Evolutionary conservation across 1,140 invertebrate species (phyloP).

Genomic region (Bathynomus jamesi): DNA sequence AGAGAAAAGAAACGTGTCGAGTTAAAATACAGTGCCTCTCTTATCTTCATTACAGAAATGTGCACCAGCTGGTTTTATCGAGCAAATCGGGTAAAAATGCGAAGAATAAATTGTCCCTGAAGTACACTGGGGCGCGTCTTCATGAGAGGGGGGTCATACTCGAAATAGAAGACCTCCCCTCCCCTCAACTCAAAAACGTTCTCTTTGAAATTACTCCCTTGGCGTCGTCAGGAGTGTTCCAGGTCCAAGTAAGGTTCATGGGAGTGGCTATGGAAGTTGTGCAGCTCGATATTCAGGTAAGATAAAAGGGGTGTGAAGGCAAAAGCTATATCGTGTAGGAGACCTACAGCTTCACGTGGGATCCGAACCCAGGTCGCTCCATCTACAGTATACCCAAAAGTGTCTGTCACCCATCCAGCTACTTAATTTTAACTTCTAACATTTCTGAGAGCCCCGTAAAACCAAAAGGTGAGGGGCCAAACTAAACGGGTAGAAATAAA

Average conservation of each 20-base stretch:
- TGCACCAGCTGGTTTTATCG: slow-evolving; percentile 10
- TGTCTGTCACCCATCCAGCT: too few relatives aligned
- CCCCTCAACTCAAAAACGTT: slow-evolving; percentile 64
- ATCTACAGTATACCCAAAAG: too few relatives aligned
- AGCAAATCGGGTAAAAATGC: slow-evolving; percentile 23
- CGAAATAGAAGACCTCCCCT: slow-evolving; percentile 61
- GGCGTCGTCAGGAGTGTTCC: slow-evolving; percentile 60
- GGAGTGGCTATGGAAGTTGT: slow-evolving; percentile 68
- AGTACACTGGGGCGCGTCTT: slow-evolving; percentile 63
- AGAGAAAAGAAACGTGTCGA: too few relatives aligned
- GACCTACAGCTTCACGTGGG: too few relatives aligned
- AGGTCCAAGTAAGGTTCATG: slow-evolving; percentile 68
- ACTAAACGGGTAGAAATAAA: too few relatives aligned
- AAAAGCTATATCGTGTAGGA: too few relatives aligned
- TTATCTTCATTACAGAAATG: slow-evolving; percentile 22
- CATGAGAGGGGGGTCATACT: slow-evolving; percentile 65
- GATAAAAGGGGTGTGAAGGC: not conserved
- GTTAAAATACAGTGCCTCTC: too few relatives aligned
- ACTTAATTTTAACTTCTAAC: too few relatives aligned
- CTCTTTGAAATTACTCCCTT: slow-evolving; percentile 67
- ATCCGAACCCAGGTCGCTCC: too few relatives aligned
- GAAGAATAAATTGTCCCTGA: slow-evolving; percentile 54
- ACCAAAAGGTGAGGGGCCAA: too few relatives aligned
- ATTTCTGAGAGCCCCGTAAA: too few relatives aligned
- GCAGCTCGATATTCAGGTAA: slow-evolving; percentile 59